phyloP scores from a whole-genome alignment of 64 coral and sea anemone species.

The Dendronephthya gigantea region DNA sequence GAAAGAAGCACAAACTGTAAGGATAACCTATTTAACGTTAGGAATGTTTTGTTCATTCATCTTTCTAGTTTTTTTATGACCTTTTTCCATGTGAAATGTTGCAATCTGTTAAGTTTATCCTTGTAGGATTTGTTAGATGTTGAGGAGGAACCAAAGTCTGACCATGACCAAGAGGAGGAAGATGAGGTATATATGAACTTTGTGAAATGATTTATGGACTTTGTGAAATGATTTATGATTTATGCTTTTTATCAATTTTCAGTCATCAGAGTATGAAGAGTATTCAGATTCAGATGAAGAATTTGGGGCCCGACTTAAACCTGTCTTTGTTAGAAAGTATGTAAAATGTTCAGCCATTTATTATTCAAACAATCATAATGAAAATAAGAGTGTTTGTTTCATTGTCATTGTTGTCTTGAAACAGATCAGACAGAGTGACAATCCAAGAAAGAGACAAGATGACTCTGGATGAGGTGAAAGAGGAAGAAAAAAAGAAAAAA shows the following conservation, averaged over 20 bases:
- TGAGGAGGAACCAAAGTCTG: conserved; percentile 85
- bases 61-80: too few relatives aligned
- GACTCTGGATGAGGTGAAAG: conserved; percentile 48
- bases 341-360: too few relatives aligned
- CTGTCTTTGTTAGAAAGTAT: conserved; percentile 91
- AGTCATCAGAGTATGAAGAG: conserved; percentile 98
- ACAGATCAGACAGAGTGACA: conserved; percentile 61
- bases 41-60: too few relatives aligned
- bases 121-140: conserved; percentile 75
- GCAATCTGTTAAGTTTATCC: background rate
- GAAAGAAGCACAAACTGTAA: conserved; percentile 44
- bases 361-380: too few relatives aligned
- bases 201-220: too few relatives aligned
- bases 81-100: background rate
- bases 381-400: background rate
- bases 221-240: too few relatives aligned
- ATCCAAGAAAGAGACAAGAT: conserved; percentile 67
- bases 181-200: conserved; percentile 38
- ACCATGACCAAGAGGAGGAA: conserved; percentile 77
- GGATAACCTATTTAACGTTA: background rate
- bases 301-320: conserved; percentile 71
- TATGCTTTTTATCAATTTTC: too few relatives aligned
- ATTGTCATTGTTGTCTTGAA: background rate
- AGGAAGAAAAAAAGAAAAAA: conserved; percentile 71
- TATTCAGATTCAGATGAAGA: conserved; percentile 98